Base-by-base conservation (phyloP, 2,888 invertebrate genomes). In the Glaucopsyche alexis region DNA sequence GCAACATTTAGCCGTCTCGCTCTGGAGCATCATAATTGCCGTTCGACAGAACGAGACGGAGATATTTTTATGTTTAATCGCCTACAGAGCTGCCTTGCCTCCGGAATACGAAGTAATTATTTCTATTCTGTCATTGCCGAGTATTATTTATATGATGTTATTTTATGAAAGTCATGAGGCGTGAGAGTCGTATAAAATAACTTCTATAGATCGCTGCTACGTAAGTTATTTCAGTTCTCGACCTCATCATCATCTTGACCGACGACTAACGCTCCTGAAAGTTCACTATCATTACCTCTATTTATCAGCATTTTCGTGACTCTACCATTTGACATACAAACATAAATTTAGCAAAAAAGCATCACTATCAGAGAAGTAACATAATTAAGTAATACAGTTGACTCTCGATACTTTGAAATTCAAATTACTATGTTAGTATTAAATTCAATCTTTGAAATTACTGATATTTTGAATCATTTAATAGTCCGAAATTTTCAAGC, bases 71-170 rank as follows among this genome's bases (percentile, higher is more conserved):
- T 74, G 77, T 76, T 78, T 77, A 45, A 77, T 80, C 83, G 80
- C 77, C 80, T 78, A 76, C 77, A 82, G 84, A 80, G 83, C 84
- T 86, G 89, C 87, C 87, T 89, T 88, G 88, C 91, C n/a, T n/a
- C 93, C 90, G 91, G 93, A 91, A 92, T 90, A 91, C 90, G 89
- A 87, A 90, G 91, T 93, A 93, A 93, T 93, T 93, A 93, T 93
- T 93, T 92, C 87, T 89, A 91, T 92, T 92, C 89, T 92, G 91
- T 93, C 93, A 92, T 91, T 91, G 89, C 87, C 86, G 86, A 91
- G 89, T 92, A 90, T 92, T 92, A n/a, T 91, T 92, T 89, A 90
- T 89, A 84, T 85, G 82, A 77, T 85, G 80, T 86, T 85, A 87
- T 87, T 86, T 83, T 81, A 81, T 82, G 74, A 77, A 69, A 69